Base-by-base conservation (phyloP, 2,113 vertebrate species). In the Rhea americana region DNA sequence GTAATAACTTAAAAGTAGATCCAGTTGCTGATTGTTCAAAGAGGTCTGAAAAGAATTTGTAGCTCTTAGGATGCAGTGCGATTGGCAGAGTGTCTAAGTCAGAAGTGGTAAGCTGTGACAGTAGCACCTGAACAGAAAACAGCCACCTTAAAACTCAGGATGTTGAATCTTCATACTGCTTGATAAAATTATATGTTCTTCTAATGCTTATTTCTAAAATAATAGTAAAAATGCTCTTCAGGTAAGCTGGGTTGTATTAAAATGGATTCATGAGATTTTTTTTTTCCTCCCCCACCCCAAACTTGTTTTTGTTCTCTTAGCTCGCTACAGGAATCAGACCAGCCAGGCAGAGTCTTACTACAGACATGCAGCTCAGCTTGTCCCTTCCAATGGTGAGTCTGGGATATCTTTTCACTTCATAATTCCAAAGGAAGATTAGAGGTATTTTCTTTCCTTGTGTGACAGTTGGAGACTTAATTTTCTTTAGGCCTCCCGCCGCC, bases 311-410 rank as follows among this genome's bases (percentile, higher is more conserved):
- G 26, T 89, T 80, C 93, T 58, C 88, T 77, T 97, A 99, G 99
- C 99, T 87, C 99, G 99, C 66, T 99, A 99, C 93, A 99, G 99
- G 91, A 99, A 99, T 98, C 99, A 99, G 98, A 99, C 99, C 96
- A 99, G 99, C 98, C 99, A 99, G 98, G 99, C 99, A 43, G 99
- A 99, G 97, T 99, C 99, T 47, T 99, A 99, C 95, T 99, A 99
- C 84, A 98, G 99, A 95, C 99, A 99, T 30, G 99, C 99, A 63
- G 99, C 99, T 97, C 99, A 99, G 97, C 99, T 99, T 96, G 99
- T 99, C 94, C 99, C 99, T 28, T 99, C 99, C 32, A 99, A 99
- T 93, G 99, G 99, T 99, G 96, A 98, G 99, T 98, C 63, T 85
- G 78, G 67, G 43, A 25, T 83, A 53, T 39, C 14, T 66, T 85